A percentile compares a stretch with the other conserved stretches of the same genome.
phyloP scores from a whole-genome alignment of 2,888 invertebrate species.

The Tinea semifulvella region DNA sequence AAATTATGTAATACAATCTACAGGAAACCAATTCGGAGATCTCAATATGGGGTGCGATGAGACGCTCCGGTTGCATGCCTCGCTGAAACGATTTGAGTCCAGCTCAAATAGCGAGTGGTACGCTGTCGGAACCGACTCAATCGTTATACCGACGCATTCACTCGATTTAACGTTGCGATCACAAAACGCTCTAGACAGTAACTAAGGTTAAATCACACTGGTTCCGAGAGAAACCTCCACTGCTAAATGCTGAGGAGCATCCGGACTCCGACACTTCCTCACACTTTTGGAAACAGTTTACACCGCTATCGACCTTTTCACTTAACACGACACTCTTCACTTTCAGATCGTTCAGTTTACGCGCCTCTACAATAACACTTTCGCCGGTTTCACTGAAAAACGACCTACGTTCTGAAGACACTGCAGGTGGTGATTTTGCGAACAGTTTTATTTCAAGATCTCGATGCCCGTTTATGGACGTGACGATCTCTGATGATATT shows the following conservation, averaged over 20 bases:
- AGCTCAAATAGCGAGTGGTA: conserved; percentile 60
- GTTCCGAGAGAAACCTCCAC: conserved; percentile 45
- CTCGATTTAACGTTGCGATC: conserved; percentile 30
- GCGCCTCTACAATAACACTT: conserved; percentile 54
- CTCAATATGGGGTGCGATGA: conserved; percentile 52
- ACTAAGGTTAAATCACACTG: conserved; percentile 66
- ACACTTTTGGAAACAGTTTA: conserved; percentile 40
- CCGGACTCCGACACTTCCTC: conserved; percentile 45
- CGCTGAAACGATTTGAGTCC: conserved; percentile 59
- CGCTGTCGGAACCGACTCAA: conserved; percentile 41
- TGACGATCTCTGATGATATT: conserved; percentile 81
- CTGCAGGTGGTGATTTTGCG: conserved; percentile 67
- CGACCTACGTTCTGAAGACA: conserved; percentile 51
- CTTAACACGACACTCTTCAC: conserved; percentile 54
- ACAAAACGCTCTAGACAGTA: conserved; percentile 54
- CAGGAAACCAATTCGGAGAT: conserved; percentile 66
- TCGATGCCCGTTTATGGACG: conserved; percentile 78
- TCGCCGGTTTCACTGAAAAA: conserved; percentile 61
- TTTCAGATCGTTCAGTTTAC: conserved; percentile 36
- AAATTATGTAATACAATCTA: conserved; percentile 63
- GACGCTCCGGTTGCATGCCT: conserved; percentile 52
- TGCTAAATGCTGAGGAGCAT: conserved; percentile 38
- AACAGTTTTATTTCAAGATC: conserved; percentile 83
- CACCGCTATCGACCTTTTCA: conserved; percentile 43
- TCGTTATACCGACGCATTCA: conserved; percentile 19